phyloP scores from a whole-genome alignment of 1,140 invertebrate species.

The Fopius arisanus region DNA sequence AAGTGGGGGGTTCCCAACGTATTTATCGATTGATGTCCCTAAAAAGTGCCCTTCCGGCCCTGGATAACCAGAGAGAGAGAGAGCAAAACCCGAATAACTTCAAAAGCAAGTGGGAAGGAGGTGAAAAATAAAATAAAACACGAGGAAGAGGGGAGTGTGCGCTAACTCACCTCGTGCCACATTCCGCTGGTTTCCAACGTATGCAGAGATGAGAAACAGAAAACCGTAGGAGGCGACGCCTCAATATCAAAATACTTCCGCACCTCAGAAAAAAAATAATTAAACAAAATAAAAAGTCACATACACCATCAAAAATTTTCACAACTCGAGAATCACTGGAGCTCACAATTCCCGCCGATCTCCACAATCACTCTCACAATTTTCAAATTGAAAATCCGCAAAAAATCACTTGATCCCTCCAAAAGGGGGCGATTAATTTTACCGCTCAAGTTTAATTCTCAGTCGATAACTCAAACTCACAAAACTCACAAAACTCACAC shows the following conservation, averaged over 20 bases:
- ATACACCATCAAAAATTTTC: neutral
- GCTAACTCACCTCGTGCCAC: slow-evolving; percentile 60
- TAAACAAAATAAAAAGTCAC: neutral
- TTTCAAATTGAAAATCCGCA: no score
- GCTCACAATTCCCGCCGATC: no score
- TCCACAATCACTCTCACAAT: no score
- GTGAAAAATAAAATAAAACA: neutral
- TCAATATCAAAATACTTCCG: slow-evolving; percentile 10
- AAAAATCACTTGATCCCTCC: no score
- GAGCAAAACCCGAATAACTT: neutral
- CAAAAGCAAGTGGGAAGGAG: slow-evolving; percentile 5
- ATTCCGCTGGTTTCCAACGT: slow-evolving; percentile 47
- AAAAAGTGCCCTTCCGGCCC: slow-evolving; percentile 7
- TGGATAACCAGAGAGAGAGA: neutral
- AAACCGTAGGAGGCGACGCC: neutral
- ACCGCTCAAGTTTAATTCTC: no score
- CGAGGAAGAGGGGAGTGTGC: slow-evolving; percentile 16
- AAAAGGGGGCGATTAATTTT: no score
- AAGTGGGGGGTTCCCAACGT: neutral
- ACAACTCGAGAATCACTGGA: no score
- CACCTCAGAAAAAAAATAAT: neutral
- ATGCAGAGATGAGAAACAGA: slow-evolving; percentile 20
- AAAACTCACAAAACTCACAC: neutral
- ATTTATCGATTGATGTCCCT: slow-evolving; percentile 2
- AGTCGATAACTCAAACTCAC: neutral